Evolutionary conservation across 2,888 invertebrate genomes (phyloP), one percentile per base, ranked within the genome.

Genomic region (Coelopa pilipes): DNA sequence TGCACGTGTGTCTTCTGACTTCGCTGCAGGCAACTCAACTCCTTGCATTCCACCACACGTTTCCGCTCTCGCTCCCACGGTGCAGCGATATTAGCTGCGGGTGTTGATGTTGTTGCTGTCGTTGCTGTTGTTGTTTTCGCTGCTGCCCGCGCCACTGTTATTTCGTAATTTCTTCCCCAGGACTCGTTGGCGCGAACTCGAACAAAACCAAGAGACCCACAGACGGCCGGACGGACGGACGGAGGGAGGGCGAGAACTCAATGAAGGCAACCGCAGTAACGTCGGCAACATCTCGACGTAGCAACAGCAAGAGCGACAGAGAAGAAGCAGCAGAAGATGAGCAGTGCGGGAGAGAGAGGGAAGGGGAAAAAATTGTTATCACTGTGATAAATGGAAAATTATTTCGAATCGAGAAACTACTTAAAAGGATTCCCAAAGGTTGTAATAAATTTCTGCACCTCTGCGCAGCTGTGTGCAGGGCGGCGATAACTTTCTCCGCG

Each of bases 361-460:
- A n/a, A 45, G 70, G 72, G 73, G 66, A 76, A 78, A 77, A 77
- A 80, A 80, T 79, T 81, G 82, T 82, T 84, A 82, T 84, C 82
- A 79, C 79, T 79, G 80, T 82, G 84, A 84, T 84, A 83, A 83
- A 83, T 84, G 82, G 81, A 81, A 81, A 81, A 83, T 82, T 82
- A 83, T 84, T 84, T 82, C 79, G 79, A 81, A 81, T 80, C 83
- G 81, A 78, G 82, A 79, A 83, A 83, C 82, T 84, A 85, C 82
- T 84, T 83, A 82, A 84, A 83, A 77, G 82, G 81, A 84, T 82
- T 83, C 82, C 83, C 81, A 82, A 81, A 80, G 83, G 84, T 81
- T 84, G 82, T 81, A 85, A 84, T 85, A 85, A 85, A 85, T 85
- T 85, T 81, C 75, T 78, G 77, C 79, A 75, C 72, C 76, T 46